These are phyloP conservation scores for Lepeophtheirus nordmannii DNA, from an alignment of 2,888 invertebrate species.

Conservation along the genomic window DNA sequence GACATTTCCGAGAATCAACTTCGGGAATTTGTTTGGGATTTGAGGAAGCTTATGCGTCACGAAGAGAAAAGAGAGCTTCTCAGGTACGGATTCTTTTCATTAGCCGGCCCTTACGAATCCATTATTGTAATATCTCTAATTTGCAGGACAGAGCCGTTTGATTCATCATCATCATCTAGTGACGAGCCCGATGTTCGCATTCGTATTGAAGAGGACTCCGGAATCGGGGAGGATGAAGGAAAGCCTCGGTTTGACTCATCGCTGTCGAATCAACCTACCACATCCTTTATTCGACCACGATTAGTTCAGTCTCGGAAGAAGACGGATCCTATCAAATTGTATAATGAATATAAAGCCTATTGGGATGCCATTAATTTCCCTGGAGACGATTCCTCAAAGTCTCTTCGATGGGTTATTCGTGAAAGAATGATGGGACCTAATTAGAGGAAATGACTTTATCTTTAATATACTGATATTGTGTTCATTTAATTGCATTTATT, in stretches of 20 bases:
- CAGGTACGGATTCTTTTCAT: too few species aligned
- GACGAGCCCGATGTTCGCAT: conserved; percentile 12
- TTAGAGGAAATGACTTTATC: not conserved
- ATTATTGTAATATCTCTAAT: too few species aligned
- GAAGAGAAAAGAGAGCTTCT: conserved; percentile 12
- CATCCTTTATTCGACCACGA: conserved; percentile 17
- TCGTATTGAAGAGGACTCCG: not conserved
- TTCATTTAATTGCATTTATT: not conserved
- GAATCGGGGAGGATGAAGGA: too few species aligned
- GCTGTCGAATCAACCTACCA: not conserved
- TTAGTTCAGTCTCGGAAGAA: not conserved
- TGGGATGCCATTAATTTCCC: conserved; percentile 9
- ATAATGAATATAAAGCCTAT: conserved; percentile 12
- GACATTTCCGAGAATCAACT: conserved; percentile 17
- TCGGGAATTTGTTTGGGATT: conserved; percentile 6
- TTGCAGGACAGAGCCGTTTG: too few species aligned
- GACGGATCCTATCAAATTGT: conserved; percentile 10
- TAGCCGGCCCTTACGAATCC: too few species aligned
- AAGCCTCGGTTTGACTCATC: not conserved
- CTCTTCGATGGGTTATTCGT: conserved; percentile 13
- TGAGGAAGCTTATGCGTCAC: conserved; percentile 13
- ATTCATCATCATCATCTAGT: not conserved
- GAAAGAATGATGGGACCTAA: conserved; percentile 20
- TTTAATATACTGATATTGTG: not conserved
- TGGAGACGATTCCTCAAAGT: conserved; percentile 1